Percentiles rank a stretch among this genome's conserved stretches.
These are phyloP conservation scores for Acromyrmex echinatior DNA, from an alignment of 1,140 invertebrate genomes.

Conservation along the genomic window DNA sequence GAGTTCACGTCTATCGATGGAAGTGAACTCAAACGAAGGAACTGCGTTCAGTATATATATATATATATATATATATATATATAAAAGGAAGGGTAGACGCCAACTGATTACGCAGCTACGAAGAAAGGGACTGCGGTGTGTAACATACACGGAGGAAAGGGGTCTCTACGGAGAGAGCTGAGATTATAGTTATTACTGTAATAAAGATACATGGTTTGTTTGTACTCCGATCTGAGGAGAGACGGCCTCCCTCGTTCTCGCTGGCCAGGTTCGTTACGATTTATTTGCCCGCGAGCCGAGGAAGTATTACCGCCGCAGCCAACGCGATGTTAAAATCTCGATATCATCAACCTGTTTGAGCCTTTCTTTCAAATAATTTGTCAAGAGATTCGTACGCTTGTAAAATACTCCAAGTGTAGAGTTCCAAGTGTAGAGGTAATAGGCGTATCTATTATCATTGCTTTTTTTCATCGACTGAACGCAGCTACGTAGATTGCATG, in stretches of 20 bases:
- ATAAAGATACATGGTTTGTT: slow-evolving; percentile 81
- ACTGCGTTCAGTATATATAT: slow-evolving; percentile 44
- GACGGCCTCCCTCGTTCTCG: slow-evolving; percentile 15
- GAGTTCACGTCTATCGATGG: slow-evolving; percentile 54
- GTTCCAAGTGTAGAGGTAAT: neutral
- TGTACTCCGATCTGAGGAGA: slow-evolving; percentile 68
- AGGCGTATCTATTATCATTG: neutral
- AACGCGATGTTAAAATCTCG: slow-evolving; percentile 32
- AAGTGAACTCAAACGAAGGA: slow-evolving; percentile 63
- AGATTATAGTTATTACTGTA: slow-evolving; percentile 81
- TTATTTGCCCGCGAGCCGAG: slow-evolving; percentile 67
- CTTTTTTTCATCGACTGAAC: neutral
- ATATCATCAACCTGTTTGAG: neutral
- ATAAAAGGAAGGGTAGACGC: slow-evolving; percentile 46
- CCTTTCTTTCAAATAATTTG: slow-evolving; percentile 27
- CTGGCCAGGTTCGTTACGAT: slow-evolving; percentile 64
- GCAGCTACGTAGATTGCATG: neutral
- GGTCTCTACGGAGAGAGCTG: slow-evolving; percentile 50
- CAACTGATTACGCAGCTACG: slow-evolving; percentile 72
- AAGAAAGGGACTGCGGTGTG: slow-evolving; percentile 60
- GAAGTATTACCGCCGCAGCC: slow-evolving; percentile 26
- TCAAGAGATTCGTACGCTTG: slow-evolving; percentile 4
- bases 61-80: slow-evolving; percentile 23
- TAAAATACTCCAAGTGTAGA: neutral
- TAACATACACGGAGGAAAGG: slow-evolving; percentile 58